Percentiles rank a stretch among this genome's conserved stretches.
These are phyloP conservation scores for Salvelinus sp. DNA, from an alignment of 2,113 vertebrate genomes.

Conservation along the genomic window DNA sequence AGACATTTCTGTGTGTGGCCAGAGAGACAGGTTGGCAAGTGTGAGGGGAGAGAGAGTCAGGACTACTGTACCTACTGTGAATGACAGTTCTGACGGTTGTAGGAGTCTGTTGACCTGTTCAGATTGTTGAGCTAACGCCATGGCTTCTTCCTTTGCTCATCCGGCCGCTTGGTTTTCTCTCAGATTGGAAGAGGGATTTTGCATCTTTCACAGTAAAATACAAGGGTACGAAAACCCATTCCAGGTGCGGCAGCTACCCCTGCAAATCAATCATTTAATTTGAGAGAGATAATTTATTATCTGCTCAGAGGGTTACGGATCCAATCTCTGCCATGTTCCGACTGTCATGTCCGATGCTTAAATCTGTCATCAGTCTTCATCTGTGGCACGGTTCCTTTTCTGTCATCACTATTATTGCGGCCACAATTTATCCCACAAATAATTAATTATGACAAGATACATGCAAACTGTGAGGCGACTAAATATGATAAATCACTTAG, in stretches of 20 bases:
- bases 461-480: conserved; percentile 82
- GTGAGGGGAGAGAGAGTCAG: conserved; percentile 37
- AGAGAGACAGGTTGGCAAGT: conserved; percentile 32
- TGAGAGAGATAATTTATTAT: conserved; percentile 95
- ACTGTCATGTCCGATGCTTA: conserved; percentile 82
- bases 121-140: conserved; percentile 53
- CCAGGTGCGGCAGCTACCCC: conserved; percentile 78
- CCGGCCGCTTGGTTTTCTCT: conserved; percentile 76
- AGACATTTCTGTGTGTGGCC: conserved; percentile 52
- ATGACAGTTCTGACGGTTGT: conserved; percentile 69
- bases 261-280: conserved; percentile 96
- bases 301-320: conserved; percentile 88
- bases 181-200: conserved; percentile 72
- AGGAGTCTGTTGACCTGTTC: conserved; percentile 67
- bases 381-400: conserved; percentile 75
- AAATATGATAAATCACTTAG: conserved; percentile 90
- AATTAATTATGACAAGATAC: conserved; percentile 94
- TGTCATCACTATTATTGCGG: conserved; percentile 85
- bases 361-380: conserved; percentile 95
- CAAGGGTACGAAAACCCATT: conserved; percentile 58
- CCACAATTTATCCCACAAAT: conserved; percentile 87
- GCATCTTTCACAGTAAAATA: conserved; percentile 20
- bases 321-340: conserved; percentile 86
- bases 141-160: conserved; percentile 65
- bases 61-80: conserved; percentile 61